phyloP scores from a whole-genome alignment of 2,113 vertebrate genomes.

The Phaetusa simplex region DNA sequence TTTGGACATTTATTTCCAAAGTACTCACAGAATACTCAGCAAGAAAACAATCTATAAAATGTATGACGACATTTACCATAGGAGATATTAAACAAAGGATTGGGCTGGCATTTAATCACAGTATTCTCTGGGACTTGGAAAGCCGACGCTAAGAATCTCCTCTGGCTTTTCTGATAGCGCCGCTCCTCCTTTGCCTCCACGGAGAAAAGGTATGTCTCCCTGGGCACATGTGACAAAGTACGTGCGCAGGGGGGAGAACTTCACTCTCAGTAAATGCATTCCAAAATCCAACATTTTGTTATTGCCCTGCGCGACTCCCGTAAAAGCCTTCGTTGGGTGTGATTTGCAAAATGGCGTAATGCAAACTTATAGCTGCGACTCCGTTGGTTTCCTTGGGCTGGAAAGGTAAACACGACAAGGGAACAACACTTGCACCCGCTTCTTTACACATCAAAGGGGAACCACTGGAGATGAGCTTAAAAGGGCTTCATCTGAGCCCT shows the following conservation, averaged over 20 bases:
- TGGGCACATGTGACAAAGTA: neutral
- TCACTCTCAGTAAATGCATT: neutral
- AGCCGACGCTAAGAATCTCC: neutral
- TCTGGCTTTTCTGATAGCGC: neutral
- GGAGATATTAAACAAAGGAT: neutral
- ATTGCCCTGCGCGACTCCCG: rapidly evolving
- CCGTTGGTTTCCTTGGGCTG: neutral
- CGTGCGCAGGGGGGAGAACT: neutral
- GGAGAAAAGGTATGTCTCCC: neutral
- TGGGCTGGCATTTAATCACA: neutral
- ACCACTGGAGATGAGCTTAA: neutral
- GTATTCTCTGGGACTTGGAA: neutral
- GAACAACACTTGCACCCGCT: neutral
- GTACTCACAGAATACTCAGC: neutral
- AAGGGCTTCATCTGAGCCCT: neutral
- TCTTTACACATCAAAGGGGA: neutral
- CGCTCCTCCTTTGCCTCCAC: neutral
- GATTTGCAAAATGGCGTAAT: neutral
- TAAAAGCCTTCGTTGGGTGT: neutral
- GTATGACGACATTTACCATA: neutral
- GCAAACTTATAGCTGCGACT: rapidly evolving
- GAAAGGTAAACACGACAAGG: neutral
- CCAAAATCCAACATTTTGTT: neutral
- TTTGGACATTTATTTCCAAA: neutral
- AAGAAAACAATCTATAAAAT: neutral